Percentiles rank a stretch among this genome's conserved stretches.
Evolutionary conservation across 30 jellyfish, hydroid and myxozoan genomes (phyloP).

Genomic region (Calvadosia cruxmelitensis): DNA sequence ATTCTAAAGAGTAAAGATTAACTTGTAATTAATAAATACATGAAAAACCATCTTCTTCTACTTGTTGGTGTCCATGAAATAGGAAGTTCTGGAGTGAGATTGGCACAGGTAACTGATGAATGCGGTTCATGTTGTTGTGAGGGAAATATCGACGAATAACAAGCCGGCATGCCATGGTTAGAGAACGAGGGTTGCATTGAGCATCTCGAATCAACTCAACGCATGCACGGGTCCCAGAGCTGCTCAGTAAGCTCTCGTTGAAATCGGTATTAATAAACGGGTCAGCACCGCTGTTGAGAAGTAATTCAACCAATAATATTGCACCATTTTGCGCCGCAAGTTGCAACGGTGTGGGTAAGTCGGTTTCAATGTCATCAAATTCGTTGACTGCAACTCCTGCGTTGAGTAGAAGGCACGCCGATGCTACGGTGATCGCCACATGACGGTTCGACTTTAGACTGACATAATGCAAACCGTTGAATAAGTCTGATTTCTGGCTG

Average conservation of each 20-base stretch:
- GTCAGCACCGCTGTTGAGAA: conserved; percentile 38
- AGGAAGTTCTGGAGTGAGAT: conserved; percentile 31
- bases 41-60: too few relatives aligned
- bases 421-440: conserved; percentile 49
- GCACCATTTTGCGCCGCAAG: conserved; percentile 92
- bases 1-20: too few relatives aligned
- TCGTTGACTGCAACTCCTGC: conserved; percentile 53
- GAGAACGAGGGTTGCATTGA: conserved; percentile 22
- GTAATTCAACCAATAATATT: conserved; percentile 31
- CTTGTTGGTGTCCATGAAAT: conserved; percentile 67
- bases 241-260: conserved; percentile 31
- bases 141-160: conserved; percentile 37
- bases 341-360: conserved; percentile 36
- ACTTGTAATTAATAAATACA: too few relatives aligned
- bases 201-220: conserved; percentile 30
- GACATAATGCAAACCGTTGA: conserved; percentile 61
- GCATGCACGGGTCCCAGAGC: conserved; percentile 37
- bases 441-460: conserved; percentile 64
- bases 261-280: conserved; percentile 26
- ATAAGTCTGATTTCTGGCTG: conserved; percentile 19
- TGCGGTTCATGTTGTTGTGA: conserved; percentile 13
- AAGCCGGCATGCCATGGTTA: conserved; percentile 34
- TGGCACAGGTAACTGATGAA: conserved; percentile 48
- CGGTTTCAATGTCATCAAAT: conserved; percentile 32
- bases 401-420: conserved; percentile 71